Evolutionary conservation across 2,113 vertebrate species (phyloP), one percentile per base, ranked within the genome.

Genomic region (Clarias macrocephalus): DNA sequence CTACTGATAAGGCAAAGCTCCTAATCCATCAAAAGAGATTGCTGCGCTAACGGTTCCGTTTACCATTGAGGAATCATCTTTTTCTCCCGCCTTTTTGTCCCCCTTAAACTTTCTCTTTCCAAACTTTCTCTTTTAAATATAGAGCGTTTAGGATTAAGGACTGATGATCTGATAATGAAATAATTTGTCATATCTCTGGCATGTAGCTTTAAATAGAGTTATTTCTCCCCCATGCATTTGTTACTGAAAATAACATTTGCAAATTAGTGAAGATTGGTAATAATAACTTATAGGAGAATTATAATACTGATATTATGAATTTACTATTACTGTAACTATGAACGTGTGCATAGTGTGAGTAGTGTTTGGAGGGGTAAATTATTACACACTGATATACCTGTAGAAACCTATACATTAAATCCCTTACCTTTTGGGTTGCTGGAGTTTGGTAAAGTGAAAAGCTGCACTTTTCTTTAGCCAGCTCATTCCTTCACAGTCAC

Each of bases 1-100:
- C 91, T 92, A 93, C 91, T 90, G 93, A 95, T 93, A 94, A 93
- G 82, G 89, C 85, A 91, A 93, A 93, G 91, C 91, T 93, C 90
- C 93, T 93, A 93, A 95, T 93, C 93, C 91, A 93, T 93, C 84
- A 89, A 93, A 92, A 86, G 62, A 88, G 90, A 89, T 94, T 21
- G 63, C 85, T 88, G 91, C 90, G 83, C 91, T 88, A 93, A 83
- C 86, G 89, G 87, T 89, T 90, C 84, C 90, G 87, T 93, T 94
- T 92, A 93, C 90, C 85, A 88, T 89, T 90, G 86, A 90, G 88
- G 83, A 89, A 92, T 88, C 91, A 91, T 90, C 91, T 90, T 82
- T 86, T 85, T 60, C 60, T 68, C 21, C 37, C 0, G 52, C 28
- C 80, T 70, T 73, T 80, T 82, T 73, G 48, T 59, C 62, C 9